phyloP scores from a whole-genome alignment of 2,113 vertebrate species.

The Xenus cinereus region DNA sequence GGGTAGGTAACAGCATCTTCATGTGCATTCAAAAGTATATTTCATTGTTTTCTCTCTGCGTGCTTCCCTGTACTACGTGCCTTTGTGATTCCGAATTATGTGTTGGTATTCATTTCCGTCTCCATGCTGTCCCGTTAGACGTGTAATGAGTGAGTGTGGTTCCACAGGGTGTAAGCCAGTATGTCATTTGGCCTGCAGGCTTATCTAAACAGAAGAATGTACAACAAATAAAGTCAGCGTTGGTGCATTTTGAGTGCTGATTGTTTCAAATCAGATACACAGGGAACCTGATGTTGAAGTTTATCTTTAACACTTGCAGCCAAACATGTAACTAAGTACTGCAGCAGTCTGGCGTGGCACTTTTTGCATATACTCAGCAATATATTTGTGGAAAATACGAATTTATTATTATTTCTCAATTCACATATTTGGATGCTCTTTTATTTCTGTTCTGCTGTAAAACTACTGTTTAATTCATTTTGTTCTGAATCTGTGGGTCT shows the following conservation, averaged over 20 bases:
- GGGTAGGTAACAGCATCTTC: constrained; percentile 31
- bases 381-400: background rate
- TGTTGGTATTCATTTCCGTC: background rate
- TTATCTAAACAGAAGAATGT: constrained; percentile 40
- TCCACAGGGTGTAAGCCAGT: background rate
- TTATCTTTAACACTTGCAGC: constrained; percentile 33
- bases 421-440: background rate
- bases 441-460: background rate
- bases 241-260: constrained; percentile 24
- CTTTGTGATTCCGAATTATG: background rate
- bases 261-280: constrained; percentile 18
- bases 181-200: background rate
- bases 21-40: background rate
- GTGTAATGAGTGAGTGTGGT: background rate
- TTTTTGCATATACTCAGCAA: background rate
- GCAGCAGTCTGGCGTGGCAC: background rate
- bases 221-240: constrained; percentile 22
- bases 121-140: background rate
- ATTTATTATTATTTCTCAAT: background rate
- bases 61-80: background rate
- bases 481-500: background rate
- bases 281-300: constrained; percentile 25
- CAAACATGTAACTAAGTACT: background rate
- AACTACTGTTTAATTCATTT: background rate
- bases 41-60: background rate